These are phyloP conservation scores for Pseudachorutes palmiensis DNA, from an alignment of 1,140 invertebrate species.

Conservation along the genomic window DNA sequence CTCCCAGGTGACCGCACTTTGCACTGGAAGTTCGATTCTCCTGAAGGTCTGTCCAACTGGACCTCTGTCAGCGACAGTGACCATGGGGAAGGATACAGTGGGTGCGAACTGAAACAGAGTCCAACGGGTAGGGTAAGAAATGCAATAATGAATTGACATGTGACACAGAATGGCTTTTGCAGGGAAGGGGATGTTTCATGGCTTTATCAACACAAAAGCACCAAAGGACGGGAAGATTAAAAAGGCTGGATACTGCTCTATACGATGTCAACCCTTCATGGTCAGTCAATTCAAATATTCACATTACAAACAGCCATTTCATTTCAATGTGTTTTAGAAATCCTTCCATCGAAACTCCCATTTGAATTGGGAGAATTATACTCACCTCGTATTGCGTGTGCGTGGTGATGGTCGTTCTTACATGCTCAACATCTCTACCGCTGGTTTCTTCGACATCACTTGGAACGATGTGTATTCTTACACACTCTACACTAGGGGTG, in stretches of 20 bases:
- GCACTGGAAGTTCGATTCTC: slow-evolving; percentile 57
- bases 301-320: slow-evolving; percentile 1
- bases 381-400: slow-evolving; percentile 71
- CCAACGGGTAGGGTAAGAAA: slow-evolving; percentile 49
- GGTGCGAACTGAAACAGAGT: slow-evolving; percentile 52
- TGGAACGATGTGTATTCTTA: slow-evolving; percentile 80
- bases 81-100: slow-evolving; percentile 68
- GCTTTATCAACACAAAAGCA: slow-evolving; percentile 30
- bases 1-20: slow-evolving; percentile 59
- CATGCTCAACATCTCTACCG: slow-evolving; percentile 61
- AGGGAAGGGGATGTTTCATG: slow-evolving; percentile 28
- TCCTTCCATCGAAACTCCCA: slow-evolving; percentile 66
- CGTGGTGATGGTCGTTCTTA: slow-evolving; percentile 87
- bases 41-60: slow-evolving; percentile 61
- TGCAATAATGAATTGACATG: background rate
- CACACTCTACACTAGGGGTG: slow-evolving; percentile 79
- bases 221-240: slow-evolving; percentile 33
- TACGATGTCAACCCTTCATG: slow-evolving; percentile 19
- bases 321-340: slow-evolving; percentile 48
- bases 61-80: slow-evolving; percentile 65
- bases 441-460: slow-evolving; percentile 63
- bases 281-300: background rate
- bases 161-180: background rate
- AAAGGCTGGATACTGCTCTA: slow-evolving; percentile 30
- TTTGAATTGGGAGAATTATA: slow-evolving; percentile 68